Evolutionary conservation across 2,888 invertebrate genomes (phyloP), one percentile per base, ranked within the genome.

Genomic region (Eucera pruinosa): DNA sequence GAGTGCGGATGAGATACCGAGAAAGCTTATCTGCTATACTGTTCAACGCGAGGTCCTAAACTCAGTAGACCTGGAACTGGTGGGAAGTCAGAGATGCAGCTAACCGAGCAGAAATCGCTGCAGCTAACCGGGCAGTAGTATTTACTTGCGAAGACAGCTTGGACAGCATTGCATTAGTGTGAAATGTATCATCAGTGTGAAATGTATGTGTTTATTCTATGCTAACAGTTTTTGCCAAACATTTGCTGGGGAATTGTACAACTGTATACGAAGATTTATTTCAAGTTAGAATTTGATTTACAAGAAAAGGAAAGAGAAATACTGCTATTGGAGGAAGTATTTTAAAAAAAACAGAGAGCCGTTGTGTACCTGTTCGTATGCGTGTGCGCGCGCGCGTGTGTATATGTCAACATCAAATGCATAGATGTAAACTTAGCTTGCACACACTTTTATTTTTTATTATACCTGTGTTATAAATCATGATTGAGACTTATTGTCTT

Each of bases 401-500:
- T 52, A n/a, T 13, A 52, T 36, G 20, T 30, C 6, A 41, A n/a
- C n/a, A n/a, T n/a, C n/a, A 57, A 5, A 36, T 58, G 58, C 45
- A 36, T 58, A 66, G 20, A 25, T 57, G 18, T 47, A 47, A 47
- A 7, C 5, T 64, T 50, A 60, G 30, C 33, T 62, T 48, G 61
- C 39, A 30, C 23, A 76, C 54, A 58, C 36, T 33, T 33, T 33
- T n/a, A 30, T 5, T 36, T 74, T 64, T 71, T 54, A 23, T 65
- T 67, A 67, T 54, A 68, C 60, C 67, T 58, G 72, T 77, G 65
- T 7, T 54, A 18, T 13, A 71, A 45, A 79, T 78, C 79, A 84
- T 84, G 78, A 86, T 83, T 73, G 80, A 83, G 82, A 80, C 66
- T 72, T 39, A 82, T 78, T 80, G 85, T 86, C 84, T 87, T 89